Conservation (phyloP, 2,888 invertebrate species). For the Dryobota labecula region DNA sequence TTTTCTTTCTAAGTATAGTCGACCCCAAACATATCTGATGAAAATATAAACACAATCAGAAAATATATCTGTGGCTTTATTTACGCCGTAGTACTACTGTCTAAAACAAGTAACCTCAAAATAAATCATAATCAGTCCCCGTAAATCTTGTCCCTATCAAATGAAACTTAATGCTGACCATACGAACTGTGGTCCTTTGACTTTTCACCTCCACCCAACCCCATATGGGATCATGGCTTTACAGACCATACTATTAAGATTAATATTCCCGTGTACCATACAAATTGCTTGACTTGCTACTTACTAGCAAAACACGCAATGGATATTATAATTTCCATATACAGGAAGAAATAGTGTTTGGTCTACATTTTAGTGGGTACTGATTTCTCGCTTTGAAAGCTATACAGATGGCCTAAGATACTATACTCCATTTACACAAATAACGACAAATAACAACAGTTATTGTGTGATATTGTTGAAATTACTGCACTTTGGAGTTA, state of each 20-base stretch:
- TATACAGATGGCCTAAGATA: background rate
- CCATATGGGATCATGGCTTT: constrained; percentile 23
- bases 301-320: constrained; percentile 33
- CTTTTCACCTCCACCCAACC: constrained; percentile 33
- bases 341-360: constrained; percentile 16
- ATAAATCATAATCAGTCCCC: background rate
- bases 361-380: background rate
- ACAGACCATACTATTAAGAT: constrained; percentile 31
- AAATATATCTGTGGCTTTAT: no score
- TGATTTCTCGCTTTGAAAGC: background rate
- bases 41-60: no score
- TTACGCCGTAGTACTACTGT: no score
- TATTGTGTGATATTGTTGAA: no score
- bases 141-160: constrained; percentile 21
- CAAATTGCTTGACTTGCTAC: constrained; percentile 25
- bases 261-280: constrained; percentile 22
- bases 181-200: constrained; percentile 15
- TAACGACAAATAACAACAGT: no score
- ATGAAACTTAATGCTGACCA: constrained; percentile 43
- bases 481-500: no score
- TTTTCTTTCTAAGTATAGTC: no score
- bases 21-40: no score
- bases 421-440: no score
- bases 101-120: background rate
- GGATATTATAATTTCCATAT: constrained; percentile 37